Conservation (phyloP, 1,140 invertebrate species). For the Gonatopus flavifemur region DNA sequence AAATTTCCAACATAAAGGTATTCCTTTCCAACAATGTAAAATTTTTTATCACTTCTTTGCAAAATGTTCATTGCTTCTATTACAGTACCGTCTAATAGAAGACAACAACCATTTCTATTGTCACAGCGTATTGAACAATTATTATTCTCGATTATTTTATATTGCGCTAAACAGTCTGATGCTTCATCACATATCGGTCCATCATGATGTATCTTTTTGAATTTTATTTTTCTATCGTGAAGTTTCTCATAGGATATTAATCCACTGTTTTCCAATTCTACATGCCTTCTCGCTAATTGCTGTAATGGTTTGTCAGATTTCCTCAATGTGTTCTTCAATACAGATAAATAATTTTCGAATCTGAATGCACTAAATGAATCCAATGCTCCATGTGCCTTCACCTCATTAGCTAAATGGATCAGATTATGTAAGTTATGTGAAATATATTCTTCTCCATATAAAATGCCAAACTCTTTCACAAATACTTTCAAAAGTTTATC, state of each 20-base stretch:
- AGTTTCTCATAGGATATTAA: background rate
- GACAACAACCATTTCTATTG: background rate
- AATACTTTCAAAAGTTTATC: background rate
- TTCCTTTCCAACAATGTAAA: background rate
- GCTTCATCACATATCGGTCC: background rate
- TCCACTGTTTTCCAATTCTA: background rate
- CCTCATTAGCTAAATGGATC: constrained; percentile 10
- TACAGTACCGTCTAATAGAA: background rate
- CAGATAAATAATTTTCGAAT: constrained; percentile 13
- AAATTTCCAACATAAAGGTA: background rate
- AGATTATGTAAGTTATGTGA: constrained; percentile 17
- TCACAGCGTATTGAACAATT: background rate
- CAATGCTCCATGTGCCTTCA: constrained; percentile 5
- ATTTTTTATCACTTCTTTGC: background rate
- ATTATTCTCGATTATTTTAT: background rate
- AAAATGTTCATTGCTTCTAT: background rate
- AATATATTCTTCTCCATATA: constrained; percentile 6
- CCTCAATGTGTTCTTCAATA: constrained; percentile 1
- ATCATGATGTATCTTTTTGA: background rate
- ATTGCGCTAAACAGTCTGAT: background rate
- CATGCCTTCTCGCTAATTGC: constrained; percentile 3
- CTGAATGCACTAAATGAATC: no score
- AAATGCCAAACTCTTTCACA: background rate
- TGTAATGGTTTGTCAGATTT: constrained; percentile 7
- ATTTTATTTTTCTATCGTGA: background rate